phyloP scores from a whole-genome alignment of 2,113 vertebrate species.

The Rattus norvegicus region DNA sequence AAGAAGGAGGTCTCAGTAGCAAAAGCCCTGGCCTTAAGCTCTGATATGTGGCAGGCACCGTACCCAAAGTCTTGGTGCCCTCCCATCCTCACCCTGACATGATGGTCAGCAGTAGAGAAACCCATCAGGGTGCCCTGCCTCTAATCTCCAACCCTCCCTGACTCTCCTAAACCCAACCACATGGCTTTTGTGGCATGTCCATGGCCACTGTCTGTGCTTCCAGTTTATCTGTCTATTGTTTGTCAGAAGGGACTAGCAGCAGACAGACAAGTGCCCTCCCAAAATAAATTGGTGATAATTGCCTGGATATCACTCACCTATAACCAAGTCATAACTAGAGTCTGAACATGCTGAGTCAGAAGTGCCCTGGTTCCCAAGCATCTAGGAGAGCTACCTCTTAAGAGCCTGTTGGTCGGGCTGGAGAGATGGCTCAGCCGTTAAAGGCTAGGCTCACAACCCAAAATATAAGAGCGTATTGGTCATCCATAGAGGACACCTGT shows the following conservation, averaged over 20 bases:
- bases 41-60: background rate
- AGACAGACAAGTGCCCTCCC: background rate
- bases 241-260: fast-evolving
- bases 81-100: too few species aligned
- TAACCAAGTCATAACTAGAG: background rate
- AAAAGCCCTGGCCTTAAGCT: background rate
- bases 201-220: fast-evolving
- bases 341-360: background rate
- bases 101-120: background rate
- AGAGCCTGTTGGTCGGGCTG: background rate
- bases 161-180: background rate
- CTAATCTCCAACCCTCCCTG: fast-evolving
- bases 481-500: too few species aligned
- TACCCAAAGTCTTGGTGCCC: background rate
- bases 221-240: fast-evolving
- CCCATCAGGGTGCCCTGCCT: background rate
- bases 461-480: too few species aligned
- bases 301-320: too few species aligned
- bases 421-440: too few species aligned
- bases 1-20: background rate
- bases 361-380: background rate
- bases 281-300: background rate
- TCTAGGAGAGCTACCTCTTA: background rate
- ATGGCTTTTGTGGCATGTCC: fast-evolving
- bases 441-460: too few species aligned